A percentile compares a stretch with the other conserved stretches of the same genome.
These are phyloP conservation scores for Tursiops truncatus DNA, from an alignment of 2,113 vertebrate genomes.

Conservation along the genomic window DNA sequence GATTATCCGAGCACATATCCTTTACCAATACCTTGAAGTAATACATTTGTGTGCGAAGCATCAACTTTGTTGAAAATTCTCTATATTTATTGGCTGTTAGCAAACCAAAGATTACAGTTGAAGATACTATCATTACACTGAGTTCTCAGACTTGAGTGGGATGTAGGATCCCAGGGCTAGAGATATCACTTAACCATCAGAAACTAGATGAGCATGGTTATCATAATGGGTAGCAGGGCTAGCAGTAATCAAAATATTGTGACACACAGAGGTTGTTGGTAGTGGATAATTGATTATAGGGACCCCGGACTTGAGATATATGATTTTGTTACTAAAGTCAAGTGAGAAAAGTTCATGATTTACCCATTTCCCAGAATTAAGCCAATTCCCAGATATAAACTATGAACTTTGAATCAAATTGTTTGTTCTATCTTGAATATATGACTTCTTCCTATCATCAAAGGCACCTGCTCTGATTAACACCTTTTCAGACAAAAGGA, in stretches of 20 bases:
- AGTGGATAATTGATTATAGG: not conserved
- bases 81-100: not conserved
- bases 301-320: not conserved
- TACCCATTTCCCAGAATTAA: not conserved
- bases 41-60: not conserved
- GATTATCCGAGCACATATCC: not conserved
- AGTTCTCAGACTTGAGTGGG: not conserved
- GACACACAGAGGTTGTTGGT: not conserved
- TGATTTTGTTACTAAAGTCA: not conserved
- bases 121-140: not conserved
- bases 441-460: not conserved
- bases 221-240: not conserved
- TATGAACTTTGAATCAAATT: not conserved
- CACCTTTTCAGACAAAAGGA: not conserved
- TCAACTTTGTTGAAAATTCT: not conserved
- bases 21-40: not conserved
- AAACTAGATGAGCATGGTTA: not conserved
- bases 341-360: not conserved
- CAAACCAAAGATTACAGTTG: not conserved
- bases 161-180: not conserved
- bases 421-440: not conserved
- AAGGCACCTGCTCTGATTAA: not conserved
- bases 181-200: not conserved
- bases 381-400: not conserved
- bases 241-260: not conserved